A percentile compares a stretch with the other conserved stretches of the same genome.
phyloP scores from a whole-genome alignment of 2,797 vertebrate species.

The Protosalanx chinensis region DNA sequence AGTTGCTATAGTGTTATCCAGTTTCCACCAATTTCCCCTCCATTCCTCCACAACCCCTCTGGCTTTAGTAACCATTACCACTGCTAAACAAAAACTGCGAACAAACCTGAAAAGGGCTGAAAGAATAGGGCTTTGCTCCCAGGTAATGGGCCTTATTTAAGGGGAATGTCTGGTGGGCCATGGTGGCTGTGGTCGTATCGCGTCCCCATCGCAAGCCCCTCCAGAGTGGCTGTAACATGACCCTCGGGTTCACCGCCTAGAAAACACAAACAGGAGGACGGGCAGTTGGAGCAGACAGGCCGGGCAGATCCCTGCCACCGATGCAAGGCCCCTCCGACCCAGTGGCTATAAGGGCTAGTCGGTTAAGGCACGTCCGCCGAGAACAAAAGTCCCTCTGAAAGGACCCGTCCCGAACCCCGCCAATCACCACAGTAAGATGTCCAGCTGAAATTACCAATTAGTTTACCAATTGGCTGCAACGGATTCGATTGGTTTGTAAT shows the following conservation, averaged over 20 bases:
- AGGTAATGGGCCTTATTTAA: conserved; percentile 64
- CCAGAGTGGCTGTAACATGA: conserved; percentile 58
- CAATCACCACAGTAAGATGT: conserved; percentile 75
- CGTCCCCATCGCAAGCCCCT: conserved; percentile 41
- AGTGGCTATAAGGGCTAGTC: conserved; percentile 69
- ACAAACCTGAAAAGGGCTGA: conserved; percentile 45
- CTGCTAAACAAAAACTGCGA: conserved; percentile 36
- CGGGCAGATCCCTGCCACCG: neutral
- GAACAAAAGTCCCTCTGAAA: conserved; percentile 78
- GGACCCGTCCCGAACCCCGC: conserved; percentile 51
- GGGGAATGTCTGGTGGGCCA: conserved; percentile 54
- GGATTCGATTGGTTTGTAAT: conserved; percentile 93
- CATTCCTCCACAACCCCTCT: conserved; percentile 22
- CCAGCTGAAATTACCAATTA: conserved; percentile 97
- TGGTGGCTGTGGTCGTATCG: conserved; percentile 39
- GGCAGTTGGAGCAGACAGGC: conserved; percentile 60
- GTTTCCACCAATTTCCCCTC: conserved; percentile 17
- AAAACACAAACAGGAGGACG: conserved; percentile 79
- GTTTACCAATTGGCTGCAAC: conserved; percentile 91
- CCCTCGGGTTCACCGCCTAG: conserved; percentile 74
- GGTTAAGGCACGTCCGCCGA: conserved; percentile 62
- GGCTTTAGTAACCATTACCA: conserved; percentile 21
- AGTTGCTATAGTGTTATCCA: neutral
- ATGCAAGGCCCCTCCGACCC: conserved; percentile 62
- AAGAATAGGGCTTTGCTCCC: conserved; percentile 51